Conservation (phyloP, 1,140 invertebrate genomes). For the Hydropsyche tenuis region DNA sequence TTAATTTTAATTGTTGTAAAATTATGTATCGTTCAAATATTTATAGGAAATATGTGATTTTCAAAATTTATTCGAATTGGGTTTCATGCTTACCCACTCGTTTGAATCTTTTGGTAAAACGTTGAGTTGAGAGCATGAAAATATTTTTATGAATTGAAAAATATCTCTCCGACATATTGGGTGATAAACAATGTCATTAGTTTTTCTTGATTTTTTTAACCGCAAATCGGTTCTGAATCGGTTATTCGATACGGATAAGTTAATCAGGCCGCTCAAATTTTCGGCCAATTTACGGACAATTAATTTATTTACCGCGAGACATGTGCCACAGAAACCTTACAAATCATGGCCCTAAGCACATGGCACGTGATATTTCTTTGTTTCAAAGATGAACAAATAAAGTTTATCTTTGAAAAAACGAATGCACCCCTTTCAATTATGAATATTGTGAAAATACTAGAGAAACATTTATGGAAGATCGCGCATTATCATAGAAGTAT, state of each 20-base stretch:
- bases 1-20: too few species aligned
- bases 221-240: constrained; percentile 26
- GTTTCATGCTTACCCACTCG: too few species aligned
- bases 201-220: constrained; percentile 1
- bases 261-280: constrained; percentile 31
- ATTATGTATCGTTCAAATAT: too few species aligned
- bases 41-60: too few species aligned
- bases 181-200: too few species aligned
- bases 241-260: constrained; percentile 29
- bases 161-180: background rate
- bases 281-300: constrained; percentile 37
- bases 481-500: background rate
- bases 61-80: too few species aligned
- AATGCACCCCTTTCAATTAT: background rate
- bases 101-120: too few species aligned
- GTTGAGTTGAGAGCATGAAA: too few species aligned
- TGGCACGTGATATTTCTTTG: constrained; percentile 14
- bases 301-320: constrained; percentile 39
- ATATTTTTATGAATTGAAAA: too few species aligned
- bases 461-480: background rate
- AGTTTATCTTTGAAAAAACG: background rate
- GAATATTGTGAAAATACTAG: constrained; percentile 5
- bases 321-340: constrained; percentile 37
- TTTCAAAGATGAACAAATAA: background rate
- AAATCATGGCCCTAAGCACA: constrained; percentile 18